Evolutionary conservation across 2,888 invertebrate genomes (phyloP).

Genomic region (Troglohyphantes excavatus): DNA sequence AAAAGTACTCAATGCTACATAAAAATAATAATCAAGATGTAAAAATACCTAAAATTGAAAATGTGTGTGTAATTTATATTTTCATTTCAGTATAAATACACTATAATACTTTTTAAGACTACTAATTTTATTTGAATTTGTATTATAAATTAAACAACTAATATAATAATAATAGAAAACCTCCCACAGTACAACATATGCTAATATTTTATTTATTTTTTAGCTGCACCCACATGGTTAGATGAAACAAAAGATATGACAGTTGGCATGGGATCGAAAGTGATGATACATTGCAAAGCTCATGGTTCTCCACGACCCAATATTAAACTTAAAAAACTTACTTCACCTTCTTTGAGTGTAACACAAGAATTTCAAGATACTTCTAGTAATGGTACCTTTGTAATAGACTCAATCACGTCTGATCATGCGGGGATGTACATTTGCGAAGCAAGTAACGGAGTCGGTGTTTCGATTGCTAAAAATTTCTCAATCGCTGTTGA

Average conservation of each 20-base stretch:
- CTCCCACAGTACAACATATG: no score
- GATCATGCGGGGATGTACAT: conserved; percentile 63
- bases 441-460: conserved; percentile 74
- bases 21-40: no score
- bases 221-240: conserved; percentile 78
- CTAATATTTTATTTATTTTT: conserved; percentile 10
- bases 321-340: conserved; percentile 60
- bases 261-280: conserved; percentile 37
- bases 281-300: conserved; percentile 66
- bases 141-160: no score
- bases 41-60: no score
- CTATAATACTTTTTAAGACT: no score
- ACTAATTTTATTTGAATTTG: no score
- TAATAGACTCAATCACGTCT: not conserved
- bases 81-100: no score
- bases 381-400: conserved; percentile 63
- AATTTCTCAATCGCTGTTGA: conserved; percentile 59
- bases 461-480: conserved; percentile 46
- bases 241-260: conserved; percentile 74
- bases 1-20: no score
- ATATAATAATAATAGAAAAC: no score
- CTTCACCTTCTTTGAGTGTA: not conserved
- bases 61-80: no score
- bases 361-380: conserved; percentile 3
- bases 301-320: conserved; percentile 78